These are phyloP conservation scores for Aurelia sp. DNA, from an alignment of 30 jellyfish, hydroid and myxozoan species.

Conservation along the genomic window DNA sequence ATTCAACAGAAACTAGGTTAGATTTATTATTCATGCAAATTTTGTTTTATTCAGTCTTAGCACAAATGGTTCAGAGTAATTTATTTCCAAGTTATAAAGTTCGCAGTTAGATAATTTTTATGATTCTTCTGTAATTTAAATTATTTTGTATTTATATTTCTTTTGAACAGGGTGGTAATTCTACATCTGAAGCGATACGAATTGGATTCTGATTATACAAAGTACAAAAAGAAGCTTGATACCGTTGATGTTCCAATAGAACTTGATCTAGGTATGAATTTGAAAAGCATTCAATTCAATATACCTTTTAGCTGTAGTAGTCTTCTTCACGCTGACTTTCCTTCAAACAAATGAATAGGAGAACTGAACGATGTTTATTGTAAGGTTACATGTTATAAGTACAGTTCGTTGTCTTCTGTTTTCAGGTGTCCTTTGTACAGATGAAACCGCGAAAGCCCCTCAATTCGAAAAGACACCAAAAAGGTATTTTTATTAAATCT, in stretches of 20 bases:
- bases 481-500: slow-evolving; percentile 6
- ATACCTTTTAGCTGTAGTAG: too few relatives aligned
- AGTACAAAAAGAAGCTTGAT: slow-evolving; percentile 69
- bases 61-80: too few relatives aligned
- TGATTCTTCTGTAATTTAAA: not conserved
- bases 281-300: too few relatives aligned
- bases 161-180: slow-evolving; percentile 70
- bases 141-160: not conserved
- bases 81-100: not conserved
- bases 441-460: slow-evolving; percentile 35
- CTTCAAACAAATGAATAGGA: too few relatives aligned
- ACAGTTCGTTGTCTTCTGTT: not conserved
- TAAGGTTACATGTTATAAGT: not conserved
- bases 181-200: slow-evolving; percentile 89
- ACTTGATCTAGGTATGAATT: slow-evolving; percentile 52
- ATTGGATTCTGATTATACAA: slow-evolving; percentile 37
- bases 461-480: slow-evolving; percentile 29
- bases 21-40: too few relatives aligned
- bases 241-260: slow-evolving; percentile 68
- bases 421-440: slow-evolving; percentile 65
- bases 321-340: too few relatives aligned
- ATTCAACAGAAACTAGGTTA: too few relatives aligned
- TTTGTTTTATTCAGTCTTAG: too few relatives aligned
- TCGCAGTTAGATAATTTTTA: not conserved
- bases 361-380: too few relatives aligned